A percentile compares a stretch with the other conserved stretches of the same genome.
Evolutionary conservation across 2,797 vertebrate genomes (phyloP).

Genomic region (Megaceryle alcyon): DNA sequence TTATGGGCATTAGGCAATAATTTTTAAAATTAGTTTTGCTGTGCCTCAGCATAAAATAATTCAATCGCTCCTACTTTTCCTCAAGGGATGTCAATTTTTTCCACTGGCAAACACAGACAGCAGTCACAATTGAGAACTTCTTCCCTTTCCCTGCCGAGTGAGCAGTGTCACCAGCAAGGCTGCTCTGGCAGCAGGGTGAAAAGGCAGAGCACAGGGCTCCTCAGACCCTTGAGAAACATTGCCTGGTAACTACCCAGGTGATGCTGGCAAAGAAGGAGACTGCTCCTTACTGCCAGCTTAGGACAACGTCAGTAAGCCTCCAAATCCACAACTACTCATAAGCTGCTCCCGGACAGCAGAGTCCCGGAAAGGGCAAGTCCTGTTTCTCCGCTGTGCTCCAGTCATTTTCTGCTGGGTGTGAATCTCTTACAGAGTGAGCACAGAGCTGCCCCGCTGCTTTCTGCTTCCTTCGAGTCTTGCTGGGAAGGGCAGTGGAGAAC

Average conservation of each 20-base stretch:
- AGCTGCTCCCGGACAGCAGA: rapidly evolving
- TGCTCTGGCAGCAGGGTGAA: neutral
- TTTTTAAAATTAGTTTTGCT: slow-evolving; percentile 1
- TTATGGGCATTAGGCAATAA: neutral
- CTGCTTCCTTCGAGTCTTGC: neutral
- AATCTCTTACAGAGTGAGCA: neutral
- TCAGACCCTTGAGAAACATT: neutral
- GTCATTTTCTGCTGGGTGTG: neutral
- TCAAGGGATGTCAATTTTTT: neutral
- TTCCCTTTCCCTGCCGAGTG: neutral
- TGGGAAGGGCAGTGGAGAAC: neutral
- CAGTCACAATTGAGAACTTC: neutral
- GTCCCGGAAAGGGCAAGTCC: neutral
- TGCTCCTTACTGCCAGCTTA: neutral
- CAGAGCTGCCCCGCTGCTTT: neutral
- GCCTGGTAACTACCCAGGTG: neutral
- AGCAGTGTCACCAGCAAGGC: neutral
- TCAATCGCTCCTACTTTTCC: neutral
- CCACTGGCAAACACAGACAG: neutral
- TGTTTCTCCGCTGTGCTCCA: neutral
- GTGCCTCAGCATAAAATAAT: slow-evolving; percentile 45
- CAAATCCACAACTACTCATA: neutral
- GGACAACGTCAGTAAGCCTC: neutral
- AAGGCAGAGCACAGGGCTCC: neutral
- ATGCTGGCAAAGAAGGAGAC: neutral